Conservation (phyloP, 2,113 vertebrate species). For the Odocoileus virginianus region DNA sequence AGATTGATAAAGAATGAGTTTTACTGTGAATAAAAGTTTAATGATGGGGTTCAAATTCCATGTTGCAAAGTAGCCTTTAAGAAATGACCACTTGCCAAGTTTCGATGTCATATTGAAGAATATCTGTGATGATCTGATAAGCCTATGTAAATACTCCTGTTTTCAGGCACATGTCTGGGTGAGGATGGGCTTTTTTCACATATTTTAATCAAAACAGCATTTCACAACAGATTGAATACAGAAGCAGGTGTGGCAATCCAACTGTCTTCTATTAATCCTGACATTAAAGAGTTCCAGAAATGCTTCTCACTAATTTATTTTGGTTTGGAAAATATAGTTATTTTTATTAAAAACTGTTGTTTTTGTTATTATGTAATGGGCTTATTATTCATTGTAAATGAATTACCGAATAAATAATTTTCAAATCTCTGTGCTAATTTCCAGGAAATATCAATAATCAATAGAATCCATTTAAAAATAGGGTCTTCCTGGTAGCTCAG, state of each 20-base stretch:
- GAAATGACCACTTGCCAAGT: not conserved
- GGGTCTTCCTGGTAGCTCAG: not conserved
- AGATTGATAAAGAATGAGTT: not conserved
- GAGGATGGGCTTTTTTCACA: not conserved
- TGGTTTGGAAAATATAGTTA: conserved; percentile 15
- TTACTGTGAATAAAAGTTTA: not conserved
- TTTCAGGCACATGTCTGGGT: not conserved
- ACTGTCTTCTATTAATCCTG: not conserved
- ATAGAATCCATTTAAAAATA: not conserved
- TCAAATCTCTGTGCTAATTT: conserved; percentile 4
- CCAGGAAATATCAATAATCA: not conserved
- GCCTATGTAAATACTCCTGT: not conserved
- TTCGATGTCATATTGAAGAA: not conserved
- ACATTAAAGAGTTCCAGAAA: conserved; percentile 15
- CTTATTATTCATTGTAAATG: not conserved
- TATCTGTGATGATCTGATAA: not conserved
- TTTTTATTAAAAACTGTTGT: not conserved
- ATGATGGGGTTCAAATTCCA: not conserved
- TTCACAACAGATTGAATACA: not conserved
- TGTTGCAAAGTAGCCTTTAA: not conserved
- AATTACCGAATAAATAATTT: conserved; percentile 17
- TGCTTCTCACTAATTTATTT: conserved; percentile 34
- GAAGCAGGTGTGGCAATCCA: not conserved
- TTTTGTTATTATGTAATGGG: not conserved
- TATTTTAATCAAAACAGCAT: not conserved